Conservation (phyloP, 2,888 invertebrate genomes). For the Tipula helvola region DNA sequence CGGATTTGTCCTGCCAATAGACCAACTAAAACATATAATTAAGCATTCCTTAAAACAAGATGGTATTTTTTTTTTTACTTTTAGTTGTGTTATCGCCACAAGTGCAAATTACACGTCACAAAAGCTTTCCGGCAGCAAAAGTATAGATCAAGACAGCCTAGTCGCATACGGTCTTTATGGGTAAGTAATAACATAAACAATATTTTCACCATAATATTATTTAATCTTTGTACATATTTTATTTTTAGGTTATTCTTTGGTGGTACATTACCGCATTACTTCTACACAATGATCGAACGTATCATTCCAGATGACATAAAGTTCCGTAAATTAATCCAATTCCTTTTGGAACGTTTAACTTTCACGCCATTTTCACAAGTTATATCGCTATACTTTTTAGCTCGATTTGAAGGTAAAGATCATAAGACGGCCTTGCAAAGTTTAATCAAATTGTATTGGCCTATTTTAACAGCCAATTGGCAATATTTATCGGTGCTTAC, state of each 20-base stretch:
- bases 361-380: slow-evolving; percentile 61
- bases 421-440: slow-evolving; percentile 51
- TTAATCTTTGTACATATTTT: not conserved
- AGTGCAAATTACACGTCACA: slow-evolving; percentile 64
- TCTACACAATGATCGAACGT: slow-evolving; percentile 51
- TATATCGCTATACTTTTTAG: slow-evolving; percentile 58
- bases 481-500: slow-evolving; percentile 64
- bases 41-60: too few relatives aligned
- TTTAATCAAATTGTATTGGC: slow-evolving; percentile 48
- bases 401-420: slow-evolving; percentile 63
- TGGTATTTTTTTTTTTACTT: too few relatives aligned
- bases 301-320: slow-evolving; percentile 46
- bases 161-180: slow-evolving; percentile 65
- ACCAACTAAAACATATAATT: too few relatives aligned
- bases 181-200: slow-evolving; percentile 30
- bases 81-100: slow-evolving; percentile 56
- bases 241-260: slow-evolving; percentile 56
- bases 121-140: slow-evolving; percentile 49
- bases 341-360: slow-evolving; percentile 57
- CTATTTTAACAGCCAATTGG: slow-evolving; percentile 59
- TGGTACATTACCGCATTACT: slow-evolving; percentile 66
- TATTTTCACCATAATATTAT: not conserved
- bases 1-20: too few relatives aligned
- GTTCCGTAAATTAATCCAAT: slow-evolving; percentile 42
- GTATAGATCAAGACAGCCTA: slow-evolving; percentile 51